Conservation (phyloP, 35 echinoderm and acorn worm genomes). For the Amphiura filiformis region DNA sequence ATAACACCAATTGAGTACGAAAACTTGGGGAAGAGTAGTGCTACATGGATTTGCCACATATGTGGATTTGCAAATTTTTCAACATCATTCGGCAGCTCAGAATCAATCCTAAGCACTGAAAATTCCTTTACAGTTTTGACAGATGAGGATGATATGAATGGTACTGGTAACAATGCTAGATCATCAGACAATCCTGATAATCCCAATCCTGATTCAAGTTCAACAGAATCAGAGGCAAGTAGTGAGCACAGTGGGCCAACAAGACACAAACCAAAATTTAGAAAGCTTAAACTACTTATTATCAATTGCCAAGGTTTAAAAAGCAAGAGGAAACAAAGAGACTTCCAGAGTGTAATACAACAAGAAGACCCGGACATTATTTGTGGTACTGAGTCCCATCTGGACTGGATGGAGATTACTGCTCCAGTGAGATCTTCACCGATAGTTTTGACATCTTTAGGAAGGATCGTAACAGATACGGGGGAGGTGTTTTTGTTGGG, state of each 20-base stretch:
- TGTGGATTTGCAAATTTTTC: constrained; percentile 2
- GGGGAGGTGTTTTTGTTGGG: too few species aligned
- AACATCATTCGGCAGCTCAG: neutral
- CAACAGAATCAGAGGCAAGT: neutral
- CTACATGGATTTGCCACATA: constrained; percentile 6
- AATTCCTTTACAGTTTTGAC: neutral
- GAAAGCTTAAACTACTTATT: neutral
- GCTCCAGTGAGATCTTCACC: neutral
- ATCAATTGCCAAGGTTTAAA: constrained; percentile 27
- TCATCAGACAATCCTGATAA: neutral
- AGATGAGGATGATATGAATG: neutral
- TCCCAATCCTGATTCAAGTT: neutral
- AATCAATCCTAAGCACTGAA: neutral
- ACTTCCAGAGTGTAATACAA: constrained; percentile 16
- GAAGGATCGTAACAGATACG: constrained; percentile 8
- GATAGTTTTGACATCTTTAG: neutral
- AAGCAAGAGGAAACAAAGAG: constrained; percentile 30
- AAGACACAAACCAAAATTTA: neutral
- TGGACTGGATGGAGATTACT: constrained; percentile 11
- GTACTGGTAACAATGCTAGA: neutral
- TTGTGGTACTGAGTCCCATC: constrained; percentile 8
- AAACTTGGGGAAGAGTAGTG: neutral
- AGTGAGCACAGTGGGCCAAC: neutral
- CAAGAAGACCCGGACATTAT: constrained; percentile 14
- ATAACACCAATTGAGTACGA: neutral